Base-by-base conservation (phyloP, 2,797 vertebrate species). In the Delichon dasypus region DNA sequence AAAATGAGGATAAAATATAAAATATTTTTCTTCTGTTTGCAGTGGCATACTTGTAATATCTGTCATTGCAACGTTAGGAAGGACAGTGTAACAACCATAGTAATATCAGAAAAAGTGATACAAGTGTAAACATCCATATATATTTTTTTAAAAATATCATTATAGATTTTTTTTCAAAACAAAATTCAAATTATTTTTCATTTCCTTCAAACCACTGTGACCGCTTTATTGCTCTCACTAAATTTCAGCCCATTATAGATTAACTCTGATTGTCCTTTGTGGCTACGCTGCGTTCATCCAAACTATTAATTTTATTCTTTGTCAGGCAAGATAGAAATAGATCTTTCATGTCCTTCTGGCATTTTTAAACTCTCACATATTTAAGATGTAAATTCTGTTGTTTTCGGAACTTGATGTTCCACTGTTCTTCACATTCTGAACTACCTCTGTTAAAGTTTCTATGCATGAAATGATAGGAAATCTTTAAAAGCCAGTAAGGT, bases 361-460 rank as follows among this genome's bases (percentile, higher is more conserved):
- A 5, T 81, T 94, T 70, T 81, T 66, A 81, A 88, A 88, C 26
- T 88, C 62, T 81, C 26, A 42, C 70, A 53, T 88, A 78, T 89
- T 80, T 93, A 91, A 96, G 58, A 94, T 62, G 82, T 50, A 73
- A 88, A 89, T 72, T 92, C 61, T 55, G 44, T 82, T 93, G 81
- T 45, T 94, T 95, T 72, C 75, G 54, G 85, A 95, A 87, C 53
- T 72, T 66, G 4, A 4, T 62, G 54, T 89, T 93, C 75, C 10
- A 38, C 45, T 45, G 10, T 83, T 85, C 70, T 62, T 55, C 36
- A 23, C 16, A 57, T 89, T 88, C 62, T 36, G 21, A 85, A 36
- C 32, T 75, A 54, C 54, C 48, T 78, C 58, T 81, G 62, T 81
- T 73, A 91, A 95, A 84, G 7, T 53, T 13, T 79, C 68, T 79